Evolutionary conservation across 2,888 invertebrate genomes (phyloP).

Genomic region (Kryphioiulus occultus): DNA sequence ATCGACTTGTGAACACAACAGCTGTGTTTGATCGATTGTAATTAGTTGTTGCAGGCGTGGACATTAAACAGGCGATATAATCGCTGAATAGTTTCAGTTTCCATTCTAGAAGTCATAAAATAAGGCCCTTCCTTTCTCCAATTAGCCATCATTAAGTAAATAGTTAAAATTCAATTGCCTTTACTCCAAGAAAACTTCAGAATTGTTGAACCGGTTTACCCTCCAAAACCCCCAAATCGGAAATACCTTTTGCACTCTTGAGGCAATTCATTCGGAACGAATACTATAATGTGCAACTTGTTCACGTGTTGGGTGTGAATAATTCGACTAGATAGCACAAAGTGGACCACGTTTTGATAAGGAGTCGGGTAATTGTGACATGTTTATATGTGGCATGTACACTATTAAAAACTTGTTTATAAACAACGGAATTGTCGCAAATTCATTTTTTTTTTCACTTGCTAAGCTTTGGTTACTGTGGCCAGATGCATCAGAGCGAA

Average conservation of each 20-base stretch:
- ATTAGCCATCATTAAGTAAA: neutral
- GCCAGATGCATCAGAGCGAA: too few relatives aligned
- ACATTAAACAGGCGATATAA: neutral
- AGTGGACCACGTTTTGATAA: neutral
- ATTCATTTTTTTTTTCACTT: too few relatives aligned
- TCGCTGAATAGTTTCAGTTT: neutral
- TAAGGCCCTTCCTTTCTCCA: neutral
- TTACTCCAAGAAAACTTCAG: neutral
- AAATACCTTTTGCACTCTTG: neutral
- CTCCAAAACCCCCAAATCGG: neutral
- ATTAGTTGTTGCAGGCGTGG: neutral
- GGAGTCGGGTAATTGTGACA: neutral
- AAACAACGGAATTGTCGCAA: too few relatives aligned
- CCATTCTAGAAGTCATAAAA: neutral
- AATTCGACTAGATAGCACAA: neutral
- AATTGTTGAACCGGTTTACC: neutral
- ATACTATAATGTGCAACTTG: neutral
- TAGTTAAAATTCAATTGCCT: neutral
- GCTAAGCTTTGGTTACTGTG: too few relatives aligned
- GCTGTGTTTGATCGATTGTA: neutral
- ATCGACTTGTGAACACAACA: neutral
- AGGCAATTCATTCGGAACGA: neutral
- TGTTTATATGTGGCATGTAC: neutral
- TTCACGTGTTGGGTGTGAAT: neutral
- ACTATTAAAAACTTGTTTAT: neutral